phyloP scores from a whole-genome alignment of 2,113 vertebrate species.

The Dipodomys spectabilis region DNA sequence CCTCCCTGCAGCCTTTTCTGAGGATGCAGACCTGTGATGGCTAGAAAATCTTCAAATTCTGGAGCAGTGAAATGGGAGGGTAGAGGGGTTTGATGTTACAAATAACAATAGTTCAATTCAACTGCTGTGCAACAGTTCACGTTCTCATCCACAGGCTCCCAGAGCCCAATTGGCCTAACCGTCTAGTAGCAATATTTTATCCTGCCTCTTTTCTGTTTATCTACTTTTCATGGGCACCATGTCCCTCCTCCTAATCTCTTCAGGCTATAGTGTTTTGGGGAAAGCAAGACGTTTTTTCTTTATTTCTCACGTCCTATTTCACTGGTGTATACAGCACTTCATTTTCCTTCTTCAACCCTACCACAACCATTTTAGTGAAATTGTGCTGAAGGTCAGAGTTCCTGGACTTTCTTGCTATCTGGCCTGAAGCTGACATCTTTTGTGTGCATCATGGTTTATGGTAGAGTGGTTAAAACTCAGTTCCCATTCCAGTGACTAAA shows the following conservation, averaged over 20 bases:
- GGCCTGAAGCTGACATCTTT: conserved; percentile 65
- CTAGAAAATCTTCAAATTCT: not conserved
- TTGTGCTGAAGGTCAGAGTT: not conserved
- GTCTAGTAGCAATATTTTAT: conserved; percentile 17
- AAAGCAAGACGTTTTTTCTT: conserved; percentile 39
- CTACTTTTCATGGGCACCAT: not conserved
- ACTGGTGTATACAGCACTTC: conserved; percentile 32
- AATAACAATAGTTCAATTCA: conserved; percentile 34
- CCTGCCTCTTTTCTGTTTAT: conserved; percentile 4
- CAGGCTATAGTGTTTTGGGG: not conserved
- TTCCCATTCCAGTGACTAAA: conserved; percentile 72
- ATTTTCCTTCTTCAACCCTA: conserved; percentile 54
- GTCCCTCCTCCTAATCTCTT: not conserved
- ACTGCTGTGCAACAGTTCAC: not conserved
- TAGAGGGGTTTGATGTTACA: not conserved
- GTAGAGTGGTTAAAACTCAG: conserved; percentile 71
- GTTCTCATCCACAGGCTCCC: not conserved
- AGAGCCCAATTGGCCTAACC: not conserved
- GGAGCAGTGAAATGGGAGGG: not conserved
- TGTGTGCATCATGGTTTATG: conserved; percentile 61
- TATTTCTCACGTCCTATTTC: conserved; percentile 53
- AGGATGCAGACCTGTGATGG: not conserved
- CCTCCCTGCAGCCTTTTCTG: not conserved
- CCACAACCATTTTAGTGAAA: conserved; percentile 39
- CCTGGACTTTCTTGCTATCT: conserved; percentile 17